Conservation (phyloP, 2,888 invertebrate species). For the Cheilosia scutellata region DNA sequence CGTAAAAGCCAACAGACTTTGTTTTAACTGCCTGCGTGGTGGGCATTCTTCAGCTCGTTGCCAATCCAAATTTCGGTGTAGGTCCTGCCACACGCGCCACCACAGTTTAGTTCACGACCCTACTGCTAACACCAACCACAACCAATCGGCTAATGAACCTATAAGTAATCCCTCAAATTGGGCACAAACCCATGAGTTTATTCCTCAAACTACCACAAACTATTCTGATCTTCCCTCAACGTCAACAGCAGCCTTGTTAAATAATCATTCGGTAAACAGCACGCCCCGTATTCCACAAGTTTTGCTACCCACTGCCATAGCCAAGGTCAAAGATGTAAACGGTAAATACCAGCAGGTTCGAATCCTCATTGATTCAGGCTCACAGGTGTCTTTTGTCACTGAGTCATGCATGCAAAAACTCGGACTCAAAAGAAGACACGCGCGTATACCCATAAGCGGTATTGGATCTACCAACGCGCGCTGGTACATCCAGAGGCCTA, state of each 20-base stretch:
- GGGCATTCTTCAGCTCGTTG: neutral
- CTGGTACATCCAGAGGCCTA: conserved; percentile 2
- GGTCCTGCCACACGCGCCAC: neutral
- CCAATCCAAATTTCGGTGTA: conserved; percentile 7
- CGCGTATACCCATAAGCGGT: too few species aligned
- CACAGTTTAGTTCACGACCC: neutral
- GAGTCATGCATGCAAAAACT: too few species aligned
- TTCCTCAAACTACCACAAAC: neutral
- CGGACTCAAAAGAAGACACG: neutral
- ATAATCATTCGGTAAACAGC: neutral
- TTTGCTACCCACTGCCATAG: conserved; percentile 10
- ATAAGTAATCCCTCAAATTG: neutral
- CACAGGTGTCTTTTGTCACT: too few species aligned
- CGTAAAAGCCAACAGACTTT: neutral
- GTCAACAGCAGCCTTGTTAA: conserved; percentile 1
- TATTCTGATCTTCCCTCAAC: neutral
- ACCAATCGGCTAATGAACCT: neutral
- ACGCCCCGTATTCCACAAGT: neutral
- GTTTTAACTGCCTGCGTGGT: conserved; percentile 13
- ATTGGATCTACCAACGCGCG: neutral
- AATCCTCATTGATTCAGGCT: neutral
- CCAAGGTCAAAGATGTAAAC: neutral
- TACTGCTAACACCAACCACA: neutral
- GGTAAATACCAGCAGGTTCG: conserved; percentile 6
- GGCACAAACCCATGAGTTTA: neutral